Percentiles rank a stretch among this genome's conserved stretches.
Evolutionary conservation across 2,888 invertebrate genomes (phyloP).

Genomic region (Pseudococcus viburni): DNA sequence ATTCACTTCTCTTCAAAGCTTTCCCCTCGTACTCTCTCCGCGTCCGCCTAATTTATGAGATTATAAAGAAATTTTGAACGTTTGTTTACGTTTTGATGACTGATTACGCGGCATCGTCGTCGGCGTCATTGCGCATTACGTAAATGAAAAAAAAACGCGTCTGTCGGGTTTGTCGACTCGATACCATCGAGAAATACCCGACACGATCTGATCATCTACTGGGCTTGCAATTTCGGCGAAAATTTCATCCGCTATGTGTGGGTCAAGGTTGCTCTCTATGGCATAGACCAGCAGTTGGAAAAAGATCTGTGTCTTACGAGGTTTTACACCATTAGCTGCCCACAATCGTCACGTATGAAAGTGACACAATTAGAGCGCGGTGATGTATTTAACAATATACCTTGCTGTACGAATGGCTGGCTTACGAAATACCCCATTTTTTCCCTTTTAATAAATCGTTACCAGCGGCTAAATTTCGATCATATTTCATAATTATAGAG

Average conservation of each 20-base stretch:
- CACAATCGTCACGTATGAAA: slow-evolving; percentile 39
- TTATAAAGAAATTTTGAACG: slow-evolving; percentile 50
- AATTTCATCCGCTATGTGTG: neutral
- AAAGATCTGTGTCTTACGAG: neutral
- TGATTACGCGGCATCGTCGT: neutral
- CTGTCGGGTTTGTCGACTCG: slow-evolving; percentile 1
- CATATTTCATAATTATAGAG: slow-evolving; percentile 22
- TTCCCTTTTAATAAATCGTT: neutral
- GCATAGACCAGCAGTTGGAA: neutral
- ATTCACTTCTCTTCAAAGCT: slow-evolving; percentile 5
- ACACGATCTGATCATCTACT: neutral
- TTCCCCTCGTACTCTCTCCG: neutral
- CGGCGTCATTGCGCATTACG: neutral
- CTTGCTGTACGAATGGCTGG: neutral
- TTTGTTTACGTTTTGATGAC: slow-evolving; percentile 51
- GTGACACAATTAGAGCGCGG: slow-evolving; percentile 21
- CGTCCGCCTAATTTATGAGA: slow-evolving; percentile 28
- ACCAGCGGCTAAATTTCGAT: slow-evolving; percentile 18
- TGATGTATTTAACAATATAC: neutral
- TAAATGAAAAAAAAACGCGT: neutral
- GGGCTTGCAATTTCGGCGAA: neutral
- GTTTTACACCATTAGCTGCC: neutral
- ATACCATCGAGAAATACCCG: neutral
- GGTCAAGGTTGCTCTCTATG: slow-evolving; percentile 20
- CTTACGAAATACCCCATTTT: neutral